A percentile compares a stretch with the other conserved stretches of the same genome.
phyloP scores from a whole-genome alignment of 2,888 invertebrate species.

The Scaptomyza caliginosa region DNA sequence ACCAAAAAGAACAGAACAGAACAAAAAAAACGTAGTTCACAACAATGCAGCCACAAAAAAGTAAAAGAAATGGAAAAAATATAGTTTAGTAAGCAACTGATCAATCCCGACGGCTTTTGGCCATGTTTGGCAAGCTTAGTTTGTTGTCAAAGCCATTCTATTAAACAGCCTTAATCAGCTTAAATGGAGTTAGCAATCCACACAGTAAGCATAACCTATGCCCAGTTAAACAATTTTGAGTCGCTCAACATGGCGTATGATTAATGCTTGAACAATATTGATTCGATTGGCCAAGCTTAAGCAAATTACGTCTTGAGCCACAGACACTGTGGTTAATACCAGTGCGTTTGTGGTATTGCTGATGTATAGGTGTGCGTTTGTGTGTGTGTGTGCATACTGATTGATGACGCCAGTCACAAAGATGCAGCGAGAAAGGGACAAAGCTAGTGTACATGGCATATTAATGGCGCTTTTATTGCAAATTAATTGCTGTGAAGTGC shows the following conservation, averaged over 20 bases:
- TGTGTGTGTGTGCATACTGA: slow-evolving; percentile 8
- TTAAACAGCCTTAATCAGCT: too few species aligned
- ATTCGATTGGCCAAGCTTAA: slow-evolving; percentile 18
- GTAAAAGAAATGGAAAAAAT: neutral
- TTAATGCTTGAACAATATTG: slow-evolving; percentile 28
- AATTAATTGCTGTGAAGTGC: slow-evolving; percentile 77
- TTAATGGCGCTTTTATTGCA: slow-evolving; percentile 71
- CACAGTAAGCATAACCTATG: too few species aligned
- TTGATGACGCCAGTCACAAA: slow-evolving; percentile 32
- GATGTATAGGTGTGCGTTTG: neutral
- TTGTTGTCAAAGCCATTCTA: too few species aligned
- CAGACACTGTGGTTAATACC: neutral
- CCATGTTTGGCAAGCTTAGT: neutral
- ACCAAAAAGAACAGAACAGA: neutral
- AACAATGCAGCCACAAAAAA: neutral
- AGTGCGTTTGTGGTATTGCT: neutral
- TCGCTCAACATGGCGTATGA: slow-evolving; percentile 31
- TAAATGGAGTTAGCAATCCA: too few species aligned
- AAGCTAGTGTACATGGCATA: slow-evolving; percentile 13
- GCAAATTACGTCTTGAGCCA: slow-evolving; percentile 1
- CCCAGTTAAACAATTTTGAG: neutral
- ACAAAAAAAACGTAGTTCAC: neutral
- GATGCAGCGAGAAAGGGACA: neutral
- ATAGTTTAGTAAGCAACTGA: slow-evolving; percentile 2
- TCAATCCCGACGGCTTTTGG: slow-evolving; percentile 22